A percentile compares a stretch with the other conserved stretches of the same genome.
Evolutionary conservation across 2,888 invertebrate genomes (phyloP).

Genomic region (Limnephilus marmoratus): DNA sequence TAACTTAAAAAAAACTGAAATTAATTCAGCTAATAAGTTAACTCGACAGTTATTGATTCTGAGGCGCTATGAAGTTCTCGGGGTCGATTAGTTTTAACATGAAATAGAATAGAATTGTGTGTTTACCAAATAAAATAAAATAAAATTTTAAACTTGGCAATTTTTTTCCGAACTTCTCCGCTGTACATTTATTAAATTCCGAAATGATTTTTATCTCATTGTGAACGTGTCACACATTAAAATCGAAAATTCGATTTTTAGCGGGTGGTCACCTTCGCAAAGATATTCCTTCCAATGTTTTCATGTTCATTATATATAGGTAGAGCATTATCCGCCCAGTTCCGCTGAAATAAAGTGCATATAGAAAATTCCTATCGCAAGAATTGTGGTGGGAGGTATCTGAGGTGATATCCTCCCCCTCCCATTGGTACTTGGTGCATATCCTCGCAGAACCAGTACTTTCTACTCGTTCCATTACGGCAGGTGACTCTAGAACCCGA

Average conservation of each 20-base stretch:
- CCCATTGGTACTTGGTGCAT: neutral
- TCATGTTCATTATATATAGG: neutral
- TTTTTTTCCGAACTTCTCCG: too few relatives aligned
- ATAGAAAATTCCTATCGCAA: neutral
- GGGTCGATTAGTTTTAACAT: too few relatives aligned
- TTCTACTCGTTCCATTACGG: neutral
- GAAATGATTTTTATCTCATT: too few relatives aligned
- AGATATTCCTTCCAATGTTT: neutral
- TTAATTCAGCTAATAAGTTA: too few relatives aligned
- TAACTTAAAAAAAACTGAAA: too few relatives aligned
- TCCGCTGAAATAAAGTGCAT: slow-evolving; percentile 13
- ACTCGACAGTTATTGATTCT: too few relatives aligned
- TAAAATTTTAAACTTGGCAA: too few relatives aligned
- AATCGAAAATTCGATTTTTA: too few relatives aligned
- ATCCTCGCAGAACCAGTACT: neutral
- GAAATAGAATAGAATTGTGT: too few relatives aligned
- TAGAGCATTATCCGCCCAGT: neutral
- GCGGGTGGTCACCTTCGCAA: neutral
- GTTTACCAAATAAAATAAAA: too few relatives aligned
- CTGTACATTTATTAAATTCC: too few relatives aligned
- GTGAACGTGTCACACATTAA: neutral
- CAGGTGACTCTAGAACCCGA: neutral
- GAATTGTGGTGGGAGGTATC: slow-evolving; percentile 13
- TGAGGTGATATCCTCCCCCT: neutral
- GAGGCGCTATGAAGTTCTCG: too few relatives aligned